Conservation (phyloP, 2,797 vertebrate genomes). For the Sphaeramia orbicularis region DNA sequence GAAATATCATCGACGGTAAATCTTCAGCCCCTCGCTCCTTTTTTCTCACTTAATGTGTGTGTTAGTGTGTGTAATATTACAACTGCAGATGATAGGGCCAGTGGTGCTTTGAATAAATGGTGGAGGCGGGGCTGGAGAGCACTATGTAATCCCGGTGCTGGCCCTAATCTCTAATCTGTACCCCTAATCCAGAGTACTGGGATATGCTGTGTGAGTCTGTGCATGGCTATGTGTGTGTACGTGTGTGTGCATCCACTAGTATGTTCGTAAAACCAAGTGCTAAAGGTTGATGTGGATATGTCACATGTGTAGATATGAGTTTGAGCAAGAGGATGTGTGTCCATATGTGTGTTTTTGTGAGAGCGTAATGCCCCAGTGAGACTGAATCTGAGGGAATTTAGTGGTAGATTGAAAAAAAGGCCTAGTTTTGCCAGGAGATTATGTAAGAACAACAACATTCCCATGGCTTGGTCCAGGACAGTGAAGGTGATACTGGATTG, state of each 20-base stretch:
- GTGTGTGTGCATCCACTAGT: too few relatives aligned
- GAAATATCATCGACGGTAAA: slow-evolving; percentile 44
- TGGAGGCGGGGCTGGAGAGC: slow-evolving; percentile 68
- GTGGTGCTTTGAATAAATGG: slow-evolving; percentile 58
- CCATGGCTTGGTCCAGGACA: slow-evolving; percentile 46
- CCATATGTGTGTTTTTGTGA: slow-evolving; percentile 42
- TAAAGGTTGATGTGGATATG: slow-evolving; percentile 51
- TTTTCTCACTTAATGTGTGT: neutral
- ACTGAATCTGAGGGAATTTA: slow-evolving; percentile 41
- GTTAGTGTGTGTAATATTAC: slow-evolving; percentile 33
- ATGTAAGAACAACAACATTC: slow-evolving; percentile 62
- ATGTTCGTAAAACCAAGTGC: slow-evolving; percentile 39
- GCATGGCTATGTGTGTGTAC: slow-evolving; percentile 11
- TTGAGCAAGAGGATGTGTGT: slow-evolving; percentile 33
- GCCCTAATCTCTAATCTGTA: slow-evolving; percentile 87
- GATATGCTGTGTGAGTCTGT: slow-evolving; percentile 50
- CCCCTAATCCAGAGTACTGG: slow-evolving; percentile 78
- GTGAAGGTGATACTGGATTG: slow-evolving; percentile 53
- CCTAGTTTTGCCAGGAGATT: slow-evolving; percentile 55
- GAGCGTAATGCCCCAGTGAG: slow-evolving; percentile 37
- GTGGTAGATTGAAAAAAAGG: slow-evolving; percentile 65
- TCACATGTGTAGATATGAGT: slow-evolving; percentile 50
- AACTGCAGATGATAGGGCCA: slow-evolving; percentile 59
- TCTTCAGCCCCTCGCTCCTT: slow-evolving; percentile 3
- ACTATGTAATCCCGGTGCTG: slow-evolving; percentile 80